phyloP scores from a whole-genome alignment of 2,797 vertebrate genomes.

The Xiphophorus birchmanni region DNA sequence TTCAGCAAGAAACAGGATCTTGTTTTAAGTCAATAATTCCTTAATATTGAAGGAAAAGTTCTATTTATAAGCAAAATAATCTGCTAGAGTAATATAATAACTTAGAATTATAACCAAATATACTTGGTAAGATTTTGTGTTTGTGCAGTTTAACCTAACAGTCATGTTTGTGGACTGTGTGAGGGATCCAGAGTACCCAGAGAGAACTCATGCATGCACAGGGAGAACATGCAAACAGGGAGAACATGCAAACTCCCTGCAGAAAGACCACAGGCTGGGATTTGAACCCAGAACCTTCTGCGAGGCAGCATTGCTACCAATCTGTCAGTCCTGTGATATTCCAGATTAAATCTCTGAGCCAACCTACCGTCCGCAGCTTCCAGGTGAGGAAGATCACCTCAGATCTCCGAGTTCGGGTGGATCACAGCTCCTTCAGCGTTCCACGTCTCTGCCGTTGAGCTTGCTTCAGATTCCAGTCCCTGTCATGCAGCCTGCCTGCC shows the following conservation, averaged over 20 bases:
- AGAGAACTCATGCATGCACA: neutral
- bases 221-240: no score
- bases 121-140: no score
- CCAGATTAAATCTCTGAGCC: neutral
- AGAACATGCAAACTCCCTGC: no score
- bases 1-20: no score
- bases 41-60: no score
- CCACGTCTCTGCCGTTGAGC: conserved; percentile 19
- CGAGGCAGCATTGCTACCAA: no score
- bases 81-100: no score
- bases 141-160: neutral
- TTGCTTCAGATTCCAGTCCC: conserved; percentile 31
- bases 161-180: neutral
- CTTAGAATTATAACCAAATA: no score
- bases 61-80: no score
- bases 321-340: neutral
- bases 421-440: conserved; percentile 3
- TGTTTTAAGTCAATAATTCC: no score
- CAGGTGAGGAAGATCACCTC: conserved; percentile 5
- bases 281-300: neutral
- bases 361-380: conserved; percentile 47
- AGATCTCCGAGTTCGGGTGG: neutral
- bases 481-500: conserved; percentile 38
- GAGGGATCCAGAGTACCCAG: neutral
- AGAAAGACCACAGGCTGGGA: no score